These are phyloP conservation scores for Lepus americanus DNA, from an alignment of 2,113 vertebrate genomes.

Conservation along the genomic window DNA sequence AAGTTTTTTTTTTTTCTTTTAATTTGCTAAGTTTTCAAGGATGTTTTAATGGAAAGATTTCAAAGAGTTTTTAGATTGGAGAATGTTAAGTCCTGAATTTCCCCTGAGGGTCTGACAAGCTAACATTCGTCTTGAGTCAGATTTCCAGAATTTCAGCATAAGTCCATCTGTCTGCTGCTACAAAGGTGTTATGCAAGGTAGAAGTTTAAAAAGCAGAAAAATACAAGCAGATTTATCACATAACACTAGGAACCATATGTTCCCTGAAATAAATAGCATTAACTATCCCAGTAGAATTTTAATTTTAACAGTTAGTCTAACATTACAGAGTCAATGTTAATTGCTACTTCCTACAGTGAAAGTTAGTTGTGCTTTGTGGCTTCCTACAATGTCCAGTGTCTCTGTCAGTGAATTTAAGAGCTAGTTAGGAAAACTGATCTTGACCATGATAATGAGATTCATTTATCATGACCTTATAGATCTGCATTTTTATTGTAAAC, in stretches of 20 bases:
- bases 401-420: not conserved
- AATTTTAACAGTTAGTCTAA: not conserved
- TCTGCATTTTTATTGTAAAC: not conserved
- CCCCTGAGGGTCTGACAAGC: not conserved
- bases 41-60: not conserved
- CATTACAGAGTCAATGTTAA: not conserved
- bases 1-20: not conserved
- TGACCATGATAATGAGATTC: not conserved
- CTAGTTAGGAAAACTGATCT: not conserved
- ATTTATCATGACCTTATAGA: not conserved
- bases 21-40: conserved; percentile 24
- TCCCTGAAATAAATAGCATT: not conserved
- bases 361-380: not conserved
- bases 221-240: not conserved
- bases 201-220: not conserved
- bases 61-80: not conserved
- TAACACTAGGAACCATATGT: not conserved
- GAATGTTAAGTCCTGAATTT: not conserved
- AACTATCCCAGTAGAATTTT: not conserved
- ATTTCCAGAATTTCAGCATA: conserved; percentile 43
- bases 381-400: not conserved
- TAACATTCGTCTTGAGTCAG: conserved; percentile 44
- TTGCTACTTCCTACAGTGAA: not conserved
- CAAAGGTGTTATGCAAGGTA: not conserved
- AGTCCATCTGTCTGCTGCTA: not conserved